Conservation (phyloP, 1,140 invertebrate species). For the Lasioglossum baleicum region DNA sequence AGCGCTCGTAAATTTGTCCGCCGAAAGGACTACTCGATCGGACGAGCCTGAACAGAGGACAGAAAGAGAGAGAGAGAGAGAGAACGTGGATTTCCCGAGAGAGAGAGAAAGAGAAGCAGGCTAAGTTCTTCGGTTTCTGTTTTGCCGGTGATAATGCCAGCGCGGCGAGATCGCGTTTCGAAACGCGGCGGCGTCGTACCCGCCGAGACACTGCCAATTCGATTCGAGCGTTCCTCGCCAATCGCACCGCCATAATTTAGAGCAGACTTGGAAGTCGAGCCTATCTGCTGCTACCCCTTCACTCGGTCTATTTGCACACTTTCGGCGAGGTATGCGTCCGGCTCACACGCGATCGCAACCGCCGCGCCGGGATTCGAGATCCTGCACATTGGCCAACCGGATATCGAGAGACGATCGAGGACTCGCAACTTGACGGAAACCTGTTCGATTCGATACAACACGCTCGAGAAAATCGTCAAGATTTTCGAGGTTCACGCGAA, state of each 20-base stretch:
- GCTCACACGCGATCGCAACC: background rate
- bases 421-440: no score
- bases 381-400: no score
- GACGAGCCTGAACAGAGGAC: no score
- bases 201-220: background rate
- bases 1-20: background rate
- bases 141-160: background rate
- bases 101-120: background rate
- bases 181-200: background rate
- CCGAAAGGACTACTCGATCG: no score
- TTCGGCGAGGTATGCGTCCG: slow-evolving; percentile 2
- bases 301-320: slow-evolving; percentile 3
- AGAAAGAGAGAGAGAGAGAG: no score
- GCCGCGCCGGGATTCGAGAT: no score
- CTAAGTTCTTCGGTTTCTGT: background rate
- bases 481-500: no score
- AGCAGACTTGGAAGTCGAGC: background rate
- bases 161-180: background rate
- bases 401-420: no score
- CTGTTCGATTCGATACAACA: no score
- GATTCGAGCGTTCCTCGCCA: background rate
- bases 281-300: background rate
- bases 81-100: no score
- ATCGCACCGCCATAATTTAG: background rate
- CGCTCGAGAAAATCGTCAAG: no score